Base-by-base conservation (phyloP, 2,113 vertebrate species). In the Ardeotis arabs region DNA sequence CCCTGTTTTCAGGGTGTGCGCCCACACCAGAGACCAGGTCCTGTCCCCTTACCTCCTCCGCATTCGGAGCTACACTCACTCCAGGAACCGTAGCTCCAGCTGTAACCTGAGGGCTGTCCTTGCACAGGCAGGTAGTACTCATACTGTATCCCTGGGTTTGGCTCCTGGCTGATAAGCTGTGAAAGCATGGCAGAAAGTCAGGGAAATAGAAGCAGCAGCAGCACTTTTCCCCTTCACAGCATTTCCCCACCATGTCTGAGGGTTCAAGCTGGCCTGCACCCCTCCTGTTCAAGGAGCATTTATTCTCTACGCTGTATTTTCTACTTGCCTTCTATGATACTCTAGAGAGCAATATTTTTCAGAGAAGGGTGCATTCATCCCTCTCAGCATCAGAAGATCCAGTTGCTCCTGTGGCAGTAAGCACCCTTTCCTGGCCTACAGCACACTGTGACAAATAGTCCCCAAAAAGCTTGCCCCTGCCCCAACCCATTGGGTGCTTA, bases 61-160 rank as follows among this genome's bases (percentile, higher is more conserved):
- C 99, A 99, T 55, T 98, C 98, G 0, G 92, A 97, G 72, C 99
- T 99, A 98, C 99, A 99, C 79, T 98, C 79, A 0, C 98, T 98
- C 99, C 99, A 99, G 4, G 99, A 99, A 23, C 99, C 93, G 2
- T 98, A 98, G 88, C 99, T 99, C 99, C 99, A 99, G 96, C 98
- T 98, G 97, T 99, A 99, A 20, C 98, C 98, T 0, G 97, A 87
- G 13, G 72, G 39, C 24, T 98, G 98, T 49, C 83, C 93, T 52
- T 92, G 93, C 37, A 96, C 81, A 0, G 99, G 98, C 59, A 99
- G 97, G 97, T 99, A 98, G 93, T 98, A 99, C 87, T 99, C 99
- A 4, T 98, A 99, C 68, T 98, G 98, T 18, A 99, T 96, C 1
- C 99, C 99, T 0, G 96, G 98, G 96, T 99, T 99, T 62, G 96